Base-by-base conservation (phyloP, 2,888 invertebrate species). In the Nemotelus pantherinus region DNA sequence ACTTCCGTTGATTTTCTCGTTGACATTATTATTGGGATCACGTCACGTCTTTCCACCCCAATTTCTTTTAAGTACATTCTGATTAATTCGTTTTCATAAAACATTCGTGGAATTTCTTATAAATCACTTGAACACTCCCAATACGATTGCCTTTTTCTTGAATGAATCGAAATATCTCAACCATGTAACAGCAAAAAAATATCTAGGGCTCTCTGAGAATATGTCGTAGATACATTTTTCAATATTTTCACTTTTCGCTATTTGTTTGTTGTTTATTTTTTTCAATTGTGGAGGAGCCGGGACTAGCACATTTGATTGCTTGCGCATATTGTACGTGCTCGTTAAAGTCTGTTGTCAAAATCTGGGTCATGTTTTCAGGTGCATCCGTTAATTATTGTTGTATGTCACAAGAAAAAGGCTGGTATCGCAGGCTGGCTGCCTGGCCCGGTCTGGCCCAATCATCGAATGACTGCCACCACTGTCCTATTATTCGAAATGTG, bases 321-420 rank as follows among this genome's bases (percentile, higher is more conserved):
- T 57, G 10, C 25, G 39, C 43, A 7, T 39, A 4, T 43, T 43
- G 41, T 57, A n/a, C 41, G 5, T 41, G 63, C 43, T 63, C 43
- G 39, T 10, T 63, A 41, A 63, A 25, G 25, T 25, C 25, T 63
- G 39, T 7, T 63, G 63, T 63, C 48, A 63, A 57, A 74, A 74
- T 60, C 60, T 74, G 48, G 74, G 74, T 74, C 74, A 74, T 25
- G 74, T 48, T 74, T 74, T 74, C 74, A 74, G 74, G 74, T 74
- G 74, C 74, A 74, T 74, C 25, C 63, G 74, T 74, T 74, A 74
- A 74, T 74, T 74, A 74, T 60, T 55, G 63, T 55, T 74, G 58
- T 74, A 48, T 74, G 74, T 74, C 63, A 74, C 48, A 39, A 74
- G 60, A 25, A 25, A 25, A 25, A 25, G 25, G 25, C 25, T 25